Base-by-base conservation (phyloP, 2,797 vertebrate species). In the Pangasius krempfi region DNA sequence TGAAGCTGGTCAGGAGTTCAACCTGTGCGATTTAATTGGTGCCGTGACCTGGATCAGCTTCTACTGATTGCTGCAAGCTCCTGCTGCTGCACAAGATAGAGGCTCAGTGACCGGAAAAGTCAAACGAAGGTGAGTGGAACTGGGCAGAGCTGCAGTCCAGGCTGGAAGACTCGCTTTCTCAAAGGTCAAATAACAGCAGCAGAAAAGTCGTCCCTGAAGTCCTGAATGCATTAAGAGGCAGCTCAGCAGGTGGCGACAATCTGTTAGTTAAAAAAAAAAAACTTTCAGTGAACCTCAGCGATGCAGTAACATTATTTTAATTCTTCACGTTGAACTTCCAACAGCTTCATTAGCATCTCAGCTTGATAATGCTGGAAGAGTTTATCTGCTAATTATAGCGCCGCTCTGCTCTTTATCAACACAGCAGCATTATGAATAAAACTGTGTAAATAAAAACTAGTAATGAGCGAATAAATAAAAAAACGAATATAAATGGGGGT, bases 241-340 rank as follows among this genome's bases (percentile, higher is more conserved):
- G 33, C 62, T 10, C 84, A 16, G 84, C 58, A 56, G 76, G 60
- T 40, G 86, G 60, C n/a, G 12, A 20, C 75, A 54, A 64, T 64
- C 27, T 30, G 73, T 58, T 60, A n/a, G 54, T 47, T 50, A n/a
- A n/a, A 7, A 0, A 58, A 37, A 54, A 70, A 84, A 78, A 2
- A 44, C 80, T 44, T 50, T 47, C 2, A 52, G 87, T 60, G 84
- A 66, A 85, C 30, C 93, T 92, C 16, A 16, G 70, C 44, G 86
- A 16, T 54, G 30, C 52, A 16, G 1, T 16, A 14, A n/a, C 7
- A 3, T 25, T 14, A 81, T 40, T 60, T 62, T 33, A 14, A 7
- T 22, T 54, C n/a, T 2, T 62, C 30, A 62, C 70, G 47, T 66
- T 56, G 27, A 16, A 22, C 64, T 25, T 85, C 62, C 62, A 85